Conservation (phyloP, 2,113 vertebrate species). For the Prochilodus magdalenae region DNA sequence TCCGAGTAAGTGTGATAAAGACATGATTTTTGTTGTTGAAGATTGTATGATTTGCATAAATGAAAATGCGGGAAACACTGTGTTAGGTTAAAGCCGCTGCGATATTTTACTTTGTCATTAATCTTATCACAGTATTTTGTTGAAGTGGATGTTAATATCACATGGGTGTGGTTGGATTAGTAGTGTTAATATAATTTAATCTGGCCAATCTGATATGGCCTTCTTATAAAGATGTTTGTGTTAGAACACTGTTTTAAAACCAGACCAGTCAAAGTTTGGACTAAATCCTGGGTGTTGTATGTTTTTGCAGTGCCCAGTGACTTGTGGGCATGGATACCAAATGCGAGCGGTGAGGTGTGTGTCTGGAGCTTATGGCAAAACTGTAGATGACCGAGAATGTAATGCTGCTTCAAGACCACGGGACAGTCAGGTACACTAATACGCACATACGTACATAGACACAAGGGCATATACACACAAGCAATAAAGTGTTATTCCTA, state of each 20-base stretch:
- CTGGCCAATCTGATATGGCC: too few relatives aligned
- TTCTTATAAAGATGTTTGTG: too few relatives aligned
- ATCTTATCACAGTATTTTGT: too few relatives aligned
- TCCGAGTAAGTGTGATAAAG: neutral
- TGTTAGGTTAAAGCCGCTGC: too few relatives aligned
- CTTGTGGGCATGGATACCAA: slow-evolving; percentile 89
- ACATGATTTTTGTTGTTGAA: neutral
- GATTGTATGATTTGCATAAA: too few relatives aligned
- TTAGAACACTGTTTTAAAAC: neutral
- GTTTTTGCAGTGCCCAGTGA: slow-evolving; percentile 84
- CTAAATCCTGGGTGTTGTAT: slow-evolving; percentile 19
- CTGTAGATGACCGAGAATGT: slow-evolving; percentile 84
- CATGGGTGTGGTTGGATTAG: too few relatives aligned
- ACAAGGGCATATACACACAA: neutral
- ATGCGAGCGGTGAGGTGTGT: slow-evolving; percentile 88
- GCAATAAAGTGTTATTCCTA: slow-evolving; percentile 5
- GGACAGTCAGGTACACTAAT: slow-evolving; percentile 84
- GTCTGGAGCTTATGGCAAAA: slow-evolving; percentile 71
- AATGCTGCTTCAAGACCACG: slow-evolving; percentile 81
- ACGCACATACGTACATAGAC: neutral
- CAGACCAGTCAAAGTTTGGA: too few relatives aligned
- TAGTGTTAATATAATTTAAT: too few relatives aligned
- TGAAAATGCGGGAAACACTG: too few relatives aligned
- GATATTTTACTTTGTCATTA: neutral
- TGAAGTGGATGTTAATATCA: too few relatives aligned